A percentile compares a stretch with the other conserved stretches of the same genome.
Evolutionary conservation across 2,113 vertebrate genomes (phyloP).

Genomic region (Syngnathus typhle): DNA sequence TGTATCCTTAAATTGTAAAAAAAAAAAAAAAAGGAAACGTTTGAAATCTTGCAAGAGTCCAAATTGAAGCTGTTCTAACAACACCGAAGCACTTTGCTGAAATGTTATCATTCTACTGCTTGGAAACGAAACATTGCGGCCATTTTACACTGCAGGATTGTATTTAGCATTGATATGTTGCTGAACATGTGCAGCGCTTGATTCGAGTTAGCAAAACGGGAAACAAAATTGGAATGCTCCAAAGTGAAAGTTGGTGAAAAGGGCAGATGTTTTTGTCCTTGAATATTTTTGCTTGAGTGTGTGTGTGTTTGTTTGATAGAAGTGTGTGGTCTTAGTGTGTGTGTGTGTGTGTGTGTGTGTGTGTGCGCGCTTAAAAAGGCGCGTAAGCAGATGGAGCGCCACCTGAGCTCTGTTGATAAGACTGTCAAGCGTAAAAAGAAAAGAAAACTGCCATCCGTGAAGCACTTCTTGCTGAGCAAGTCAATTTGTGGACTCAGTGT

Average conservation of each 20-base stretch:
- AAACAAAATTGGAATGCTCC: conserved; percentile 24
- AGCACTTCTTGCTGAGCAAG: conserved; percentile 62
- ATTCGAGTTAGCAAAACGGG: conserved; percentile 6
- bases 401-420: conserved; percentile 74
- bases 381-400: conserved; percentile 58
- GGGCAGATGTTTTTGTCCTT: conserved; percentile 53
- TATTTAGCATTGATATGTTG: not conserved
- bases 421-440: conserved; percentile 66
- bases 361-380: conserved; percentile 50
- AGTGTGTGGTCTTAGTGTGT: conserved; percentile 33
- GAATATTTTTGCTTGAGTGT: conserved; percentile 23
- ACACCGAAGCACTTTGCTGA: not conserved
- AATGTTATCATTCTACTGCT: too few species aligned
- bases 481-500: conserved; percentile 53
- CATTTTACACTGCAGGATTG: too few species aligned
- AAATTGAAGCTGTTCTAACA: not conserved
- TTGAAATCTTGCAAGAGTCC: not conserved
- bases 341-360: conserved; percentile 24
- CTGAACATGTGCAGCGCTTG: too few species aligned
- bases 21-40: not conserved
- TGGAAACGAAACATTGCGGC: too few species aligned
- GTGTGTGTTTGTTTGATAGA: conserved; percentile 4
- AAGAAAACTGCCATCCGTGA: conserved; percentile 67
- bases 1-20: too few species aligned
- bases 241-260: conserved; percentile 40